Evolutionary conservation across 2,113 vertebrate species (phyloP).

Genomic region (Ranitomeya imitator): DNA sequence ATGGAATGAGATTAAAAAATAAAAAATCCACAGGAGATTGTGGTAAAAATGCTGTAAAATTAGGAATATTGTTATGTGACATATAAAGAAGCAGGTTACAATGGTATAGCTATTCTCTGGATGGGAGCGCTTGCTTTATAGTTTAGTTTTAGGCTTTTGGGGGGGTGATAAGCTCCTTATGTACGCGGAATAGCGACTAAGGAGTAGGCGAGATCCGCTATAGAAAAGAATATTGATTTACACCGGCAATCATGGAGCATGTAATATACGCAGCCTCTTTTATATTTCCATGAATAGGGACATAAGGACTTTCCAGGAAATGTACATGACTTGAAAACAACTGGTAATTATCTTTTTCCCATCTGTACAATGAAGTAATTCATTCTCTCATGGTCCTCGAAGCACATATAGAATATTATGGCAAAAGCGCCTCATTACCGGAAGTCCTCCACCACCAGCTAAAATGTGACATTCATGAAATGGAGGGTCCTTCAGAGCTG

Average conservation of each 20-base stretch:
- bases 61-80: neutral
- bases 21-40: neutral
- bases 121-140: neutral
- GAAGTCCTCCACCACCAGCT: neutral
- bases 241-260: neutral
- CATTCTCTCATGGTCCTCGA: neutral
- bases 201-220: neutral
- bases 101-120: neutral
- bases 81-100: neutral
- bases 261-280: neutral
- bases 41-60: neutral
- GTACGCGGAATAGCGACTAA: neutral
- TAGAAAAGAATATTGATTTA: neutral
- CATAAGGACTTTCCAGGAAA: conserved; percentile 25
- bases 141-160: neutral
- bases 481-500: too few species aligned
- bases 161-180: neutral
- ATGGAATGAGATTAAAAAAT: neutral
- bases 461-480: neutral
- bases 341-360: neutral
- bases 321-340: neutral
- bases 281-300: neutral
- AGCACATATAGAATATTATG: neutral
- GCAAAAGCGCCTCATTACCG: neutral
- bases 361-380: neutral